Conservation (phyloP, 2,113 vertebrate species). For the Tylochromis polylepis region DNA sequence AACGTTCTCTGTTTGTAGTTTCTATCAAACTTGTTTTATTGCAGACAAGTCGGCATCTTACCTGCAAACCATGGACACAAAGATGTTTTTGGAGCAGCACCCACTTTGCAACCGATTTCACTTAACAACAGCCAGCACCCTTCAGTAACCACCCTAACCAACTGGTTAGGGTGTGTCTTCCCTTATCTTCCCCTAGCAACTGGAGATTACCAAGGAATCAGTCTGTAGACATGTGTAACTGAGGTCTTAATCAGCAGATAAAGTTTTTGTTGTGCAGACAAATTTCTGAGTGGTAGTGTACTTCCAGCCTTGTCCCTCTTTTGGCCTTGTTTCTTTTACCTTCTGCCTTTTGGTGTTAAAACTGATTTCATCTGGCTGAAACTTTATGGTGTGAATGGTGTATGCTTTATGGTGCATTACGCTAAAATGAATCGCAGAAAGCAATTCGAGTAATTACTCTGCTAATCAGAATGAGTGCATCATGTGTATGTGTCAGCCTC, state of each 20-base stretch:
- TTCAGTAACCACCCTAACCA: neutral
- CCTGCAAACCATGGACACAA: too few relatives aligned
- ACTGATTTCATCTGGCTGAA: neutral
- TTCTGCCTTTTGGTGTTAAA: neutral
- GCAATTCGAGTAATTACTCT: neutral
- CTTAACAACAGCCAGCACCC: neutral
- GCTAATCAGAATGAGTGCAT: neutral
- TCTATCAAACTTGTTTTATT: neutral
- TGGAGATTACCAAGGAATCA: neutral
- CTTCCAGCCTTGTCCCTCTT: neutral
- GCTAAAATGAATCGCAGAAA: neutral
- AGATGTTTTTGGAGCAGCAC: neutral
- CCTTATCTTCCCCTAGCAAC: neutral
- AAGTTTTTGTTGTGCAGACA: accelerated
- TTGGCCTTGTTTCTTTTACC: neutral
- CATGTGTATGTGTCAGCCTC: neutral
- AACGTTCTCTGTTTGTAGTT: neutral
- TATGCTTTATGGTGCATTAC: neutral
- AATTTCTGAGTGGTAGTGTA: neutral
- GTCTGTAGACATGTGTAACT: neutral
- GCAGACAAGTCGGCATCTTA: neutral
- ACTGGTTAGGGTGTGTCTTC: accelerated
- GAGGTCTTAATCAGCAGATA: neutral
- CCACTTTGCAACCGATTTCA: neutral
- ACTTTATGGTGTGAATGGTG: neutral